These are phyloP conservation scores for Meriones unguiculatus DNA, from an alignment of 2,113 vertebrate genomes.

Conservation along the genomic window DNA sequence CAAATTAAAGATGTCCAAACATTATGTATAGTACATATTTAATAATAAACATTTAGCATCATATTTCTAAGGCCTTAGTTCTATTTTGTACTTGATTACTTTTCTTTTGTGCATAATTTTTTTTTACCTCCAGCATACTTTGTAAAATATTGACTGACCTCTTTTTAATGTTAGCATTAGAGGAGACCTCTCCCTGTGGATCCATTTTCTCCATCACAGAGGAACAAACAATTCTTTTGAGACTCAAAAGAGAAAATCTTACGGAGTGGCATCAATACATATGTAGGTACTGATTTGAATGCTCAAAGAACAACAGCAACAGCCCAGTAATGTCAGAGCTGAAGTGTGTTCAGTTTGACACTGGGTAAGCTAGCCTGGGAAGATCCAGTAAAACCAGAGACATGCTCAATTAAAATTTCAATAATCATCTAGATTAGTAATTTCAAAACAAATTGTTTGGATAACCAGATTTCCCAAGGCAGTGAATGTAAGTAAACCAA, in stretches of 20 bases:
- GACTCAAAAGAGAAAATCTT: not conserved
- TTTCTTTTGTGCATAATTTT: not conserved
- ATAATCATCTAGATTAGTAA: not conserved
- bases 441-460: constrained; percentile 22
- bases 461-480: not conserved
- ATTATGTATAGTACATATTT: not conserved
- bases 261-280: not conserved
- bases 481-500: not conserved
- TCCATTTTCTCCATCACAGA: constrained; percentile 31
- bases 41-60: not conserved
- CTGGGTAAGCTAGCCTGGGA: not conserved
- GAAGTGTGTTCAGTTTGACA: not conserved
- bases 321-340: not conserved
- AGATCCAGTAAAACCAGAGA: not conserved
- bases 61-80: constrained; percentile 12
- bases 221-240: not conserved
- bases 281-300: not conserved
- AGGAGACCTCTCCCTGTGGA: not conserved
- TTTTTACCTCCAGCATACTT: not conserved
- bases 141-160: not conserved
- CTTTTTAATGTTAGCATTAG: not conserved
- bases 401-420: constrained; percentile 12
- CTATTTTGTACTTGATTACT: not conserved
- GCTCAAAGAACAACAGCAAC: not conserved
- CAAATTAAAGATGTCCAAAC: not conserved